These are phyloP conservation scores for Eurypyga helias DNA, from an alignment of 2,113 vertebrate genomes.

Conservation along the genomic window DNA sequence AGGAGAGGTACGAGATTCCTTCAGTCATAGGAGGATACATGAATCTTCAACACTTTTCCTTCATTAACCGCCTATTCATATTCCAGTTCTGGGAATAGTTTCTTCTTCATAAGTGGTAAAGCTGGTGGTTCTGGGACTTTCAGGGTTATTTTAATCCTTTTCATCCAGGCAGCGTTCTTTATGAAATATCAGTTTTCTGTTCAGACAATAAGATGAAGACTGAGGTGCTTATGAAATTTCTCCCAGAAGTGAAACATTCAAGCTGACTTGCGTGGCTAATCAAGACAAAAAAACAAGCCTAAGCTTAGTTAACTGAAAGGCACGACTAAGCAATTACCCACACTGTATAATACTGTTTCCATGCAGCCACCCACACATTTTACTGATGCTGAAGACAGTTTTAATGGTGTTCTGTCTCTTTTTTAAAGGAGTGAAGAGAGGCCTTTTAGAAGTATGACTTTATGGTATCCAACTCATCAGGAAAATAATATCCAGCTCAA, in stretches of 20 bases:
- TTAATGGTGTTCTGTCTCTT: neutral
- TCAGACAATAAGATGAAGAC: neutral
- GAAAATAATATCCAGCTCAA: neutral
- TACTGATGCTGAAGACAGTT: neutral
- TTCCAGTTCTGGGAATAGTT: neutral
- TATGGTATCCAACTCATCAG: neutral
- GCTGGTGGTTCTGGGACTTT: neutral
- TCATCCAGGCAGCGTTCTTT: neutral
- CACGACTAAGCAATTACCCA: slow-evolving; percentile 33
- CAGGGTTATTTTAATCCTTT: neutral
- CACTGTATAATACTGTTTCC: neutral
- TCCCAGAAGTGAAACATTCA: slow-evolving; percentile 26
- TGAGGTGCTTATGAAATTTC: neutral
- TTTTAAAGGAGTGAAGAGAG: neutral
- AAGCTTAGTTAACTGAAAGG: slow-evolving; percentile 37
- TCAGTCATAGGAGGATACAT: neutral
- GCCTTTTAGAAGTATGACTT: neutral
- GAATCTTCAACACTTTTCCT: neutral
- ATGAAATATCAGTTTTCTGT: neutral
- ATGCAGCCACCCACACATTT: neutral
- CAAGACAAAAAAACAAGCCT: slow-evolving; percentile 35
- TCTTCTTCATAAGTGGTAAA: neutral
- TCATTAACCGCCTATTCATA: neutral
- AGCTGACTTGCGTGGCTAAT: slow-evolving; percentile 5
- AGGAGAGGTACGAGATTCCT: neutral